Evolutionary conservation across 2,113 vertebrate species (phyloP), one percentile per base, ranked within the genome.

Genomic region (Gobius niger): DNA sequence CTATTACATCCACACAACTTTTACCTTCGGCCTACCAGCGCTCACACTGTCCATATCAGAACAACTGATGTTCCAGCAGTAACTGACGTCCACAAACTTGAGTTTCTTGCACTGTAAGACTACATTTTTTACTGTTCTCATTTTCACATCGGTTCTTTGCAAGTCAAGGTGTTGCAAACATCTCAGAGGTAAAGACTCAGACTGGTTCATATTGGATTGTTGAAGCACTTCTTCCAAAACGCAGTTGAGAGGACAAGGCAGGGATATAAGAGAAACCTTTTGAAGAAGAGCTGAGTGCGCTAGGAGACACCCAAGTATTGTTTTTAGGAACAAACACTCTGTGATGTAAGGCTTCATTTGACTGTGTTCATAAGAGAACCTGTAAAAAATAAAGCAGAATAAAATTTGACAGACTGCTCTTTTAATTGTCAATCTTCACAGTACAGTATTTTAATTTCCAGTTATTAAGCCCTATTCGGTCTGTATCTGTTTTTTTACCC

Each of bases 231-330:
- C 16, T 8, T 62, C 70, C 44, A 93, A 83, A n/a, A 90, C 57
- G 0, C 61, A 15, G 72, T 92, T 64, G 75, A 93, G 50, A 14
- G 82, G 81, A 70, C 92, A 93, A 0, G 92, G 92, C 52, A 89
- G 64, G 56, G 92, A 92, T n/a, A 91, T 67, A 14, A 93, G 69
- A 0, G 88, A 87, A 12, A 92, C 69, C 24, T 80, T 89, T 82
- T 91, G 85, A 44, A 93, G 83, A 2, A 87, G 75, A 34, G 84
- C 85, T 9, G 90, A 89, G 7, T 88, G 83, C 10, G 50, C 65
- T 60, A 93, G 75, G 44, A 93, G 76, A 71, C 82, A 83, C 78
- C 19, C 69, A 41, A 93, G 67, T 65, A 65, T 78, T 44, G 53
- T 77, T 77, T 50, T 82, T 40, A 93, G 77, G 54, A 89, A 86